Conservation (phyloP, 1,140 invertebrate species). For the Camponotus floridanus region DNA sequence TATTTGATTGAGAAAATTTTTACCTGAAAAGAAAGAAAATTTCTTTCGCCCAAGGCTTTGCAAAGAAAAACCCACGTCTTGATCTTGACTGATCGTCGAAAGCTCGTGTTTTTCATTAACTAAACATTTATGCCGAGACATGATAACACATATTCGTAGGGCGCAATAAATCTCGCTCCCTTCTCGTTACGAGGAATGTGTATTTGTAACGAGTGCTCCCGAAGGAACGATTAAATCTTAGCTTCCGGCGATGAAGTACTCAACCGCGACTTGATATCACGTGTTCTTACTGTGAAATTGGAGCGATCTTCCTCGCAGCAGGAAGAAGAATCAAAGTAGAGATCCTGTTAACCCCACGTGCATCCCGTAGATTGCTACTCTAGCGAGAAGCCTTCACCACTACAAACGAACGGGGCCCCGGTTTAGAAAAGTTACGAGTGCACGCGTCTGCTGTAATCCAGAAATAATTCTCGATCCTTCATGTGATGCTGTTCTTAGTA, state of each 20-base stretch:
- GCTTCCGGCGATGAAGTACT: conserved; percentile 37
- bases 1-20: not conserved
- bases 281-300: conserved; percentile 65
- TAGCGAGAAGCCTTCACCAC: conserved; percentile 2
- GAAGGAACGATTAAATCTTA: conserved; percentile 60
- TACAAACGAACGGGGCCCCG: conserved; percentile 1
- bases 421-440: conserved; percentile 45
- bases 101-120: conserved; percentile 35
- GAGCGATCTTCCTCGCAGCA: conserved; percentile 61
- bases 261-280: conserved; percentile 65
- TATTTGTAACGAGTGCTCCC: conserved; percentile 56
- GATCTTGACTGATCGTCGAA: not conserved
- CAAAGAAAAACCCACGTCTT: not conserved
- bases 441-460: conserved; percentile 53
- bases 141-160: conserved; percentile 54
- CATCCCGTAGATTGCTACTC: conserved; percentile 64
- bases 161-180: conserved; percentile 51
- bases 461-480: conserved; percentile 45
- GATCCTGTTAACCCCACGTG: conserved; percentile 64
- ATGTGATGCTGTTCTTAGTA: conserved; percentile 12
- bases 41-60: not conserved
- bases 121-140: conserved; percentile 29
- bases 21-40: not conserved
- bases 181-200: conserved; percentile 53
- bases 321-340: conserved; percentile 59